These are phyloP conservation scores for Anoplopoma fimbria DNA, from an alignment of 2,113 vertebrate genomes.

Conservation along the genomic window DNA sequence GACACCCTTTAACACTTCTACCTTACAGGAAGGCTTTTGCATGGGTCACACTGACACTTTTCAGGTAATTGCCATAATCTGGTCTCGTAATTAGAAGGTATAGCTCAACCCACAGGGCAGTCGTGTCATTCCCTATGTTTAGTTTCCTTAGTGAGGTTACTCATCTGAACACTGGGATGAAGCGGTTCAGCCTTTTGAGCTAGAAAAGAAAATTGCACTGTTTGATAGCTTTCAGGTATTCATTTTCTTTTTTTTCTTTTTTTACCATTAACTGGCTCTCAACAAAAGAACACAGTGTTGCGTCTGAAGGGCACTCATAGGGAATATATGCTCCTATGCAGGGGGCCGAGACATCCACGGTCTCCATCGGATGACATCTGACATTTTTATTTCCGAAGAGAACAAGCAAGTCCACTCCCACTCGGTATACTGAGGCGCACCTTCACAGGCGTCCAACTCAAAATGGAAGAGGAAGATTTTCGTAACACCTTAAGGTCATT, in stretches of 20 bases:
- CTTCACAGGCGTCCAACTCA: neutral
- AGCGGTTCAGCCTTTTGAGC: neutral
- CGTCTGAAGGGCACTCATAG: constrained; percentile 33
- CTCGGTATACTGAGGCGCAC: neutral
- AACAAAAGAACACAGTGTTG: constrained; percentile 23
- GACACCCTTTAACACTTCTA: neutral
- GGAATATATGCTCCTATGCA: neutral
- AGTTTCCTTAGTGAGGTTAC: constrained; percentile 44
- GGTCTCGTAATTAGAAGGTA: constrained; percentile 11
- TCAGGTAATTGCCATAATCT: constrained; percentile 13
- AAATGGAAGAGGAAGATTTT: neutral
- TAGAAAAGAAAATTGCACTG: constrained; percentile 25
- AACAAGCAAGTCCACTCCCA: constrained; percentile 8
- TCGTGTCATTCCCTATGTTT: constrained; percentile 17
- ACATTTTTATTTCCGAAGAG: constrained; percentile 45
- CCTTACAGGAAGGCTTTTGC: constrained; percentile 14
- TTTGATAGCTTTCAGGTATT: constrained; percentile 56
- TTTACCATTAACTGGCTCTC: constrained; percentile 53
- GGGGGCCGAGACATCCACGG: neutral
- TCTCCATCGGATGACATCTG: constrained; percentile 30
- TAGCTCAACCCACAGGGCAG: neutral
- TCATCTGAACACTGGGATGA: constrained; percentile 26
- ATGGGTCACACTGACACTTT: constrained; percentile 2
- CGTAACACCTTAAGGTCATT: neutral
- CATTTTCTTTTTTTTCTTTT: too few species aligned